phyloP scores from a whole-genome alignment of 2,113 vertebrate species.

The Hypocryptadius cinnamomeus region DNA sequence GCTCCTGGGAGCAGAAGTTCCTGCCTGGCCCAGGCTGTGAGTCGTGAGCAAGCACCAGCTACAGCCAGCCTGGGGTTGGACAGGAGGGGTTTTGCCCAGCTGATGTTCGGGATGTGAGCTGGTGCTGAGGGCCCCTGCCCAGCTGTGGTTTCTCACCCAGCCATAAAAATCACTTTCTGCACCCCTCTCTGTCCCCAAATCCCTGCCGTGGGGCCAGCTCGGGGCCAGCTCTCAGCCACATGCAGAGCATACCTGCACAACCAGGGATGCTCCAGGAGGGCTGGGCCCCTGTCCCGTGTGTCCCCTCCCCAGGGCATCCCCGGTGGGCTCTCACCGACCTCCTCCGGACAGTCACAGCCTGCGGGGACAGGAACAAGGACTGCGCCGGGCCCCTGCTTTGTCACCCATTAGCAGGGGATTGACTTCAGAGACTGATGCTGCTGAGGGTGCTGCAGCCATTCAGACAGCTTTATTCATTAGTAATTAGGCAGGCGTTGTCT shows the following conservation, averaged over 20 bases:
- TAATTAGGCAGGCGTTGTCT: conserved; percentile 35
- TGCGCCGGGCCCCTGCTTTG: not conserved
- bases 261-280: not conserved
- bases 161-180: fast-evolving
- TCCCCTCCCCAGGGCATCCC: not conserved
- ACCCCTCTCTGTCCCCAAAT: not conserved
- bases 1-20: not conserved
- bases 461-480: conserved; percentile 6
- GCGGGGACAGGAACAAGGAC: not conserved
- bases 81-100: too few species aligned
- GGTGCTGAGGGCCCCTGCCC: not conserved
- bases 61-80: not conserved
- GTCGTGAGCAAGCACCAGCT: fast-evolving
- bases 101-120: fast-evolving
- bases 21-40: not conserved
- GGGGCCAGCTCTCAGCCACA: not conserved
- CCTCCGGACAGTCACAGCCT: too few species aligned
- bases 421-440: not conserved
- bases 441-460: conserved; percentile 5
- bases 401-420: not conserved
- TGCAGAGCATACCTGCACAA: not conserved
- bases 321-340: not conserved
- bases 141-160: not conserved
- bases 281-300: fast-evolving
- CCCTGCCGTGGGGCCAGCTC: fast-evolving